phyloP scores from a whole-genome alignment of 2,888 invertebrate genomes.

The Phengaris alcon region DNA sequence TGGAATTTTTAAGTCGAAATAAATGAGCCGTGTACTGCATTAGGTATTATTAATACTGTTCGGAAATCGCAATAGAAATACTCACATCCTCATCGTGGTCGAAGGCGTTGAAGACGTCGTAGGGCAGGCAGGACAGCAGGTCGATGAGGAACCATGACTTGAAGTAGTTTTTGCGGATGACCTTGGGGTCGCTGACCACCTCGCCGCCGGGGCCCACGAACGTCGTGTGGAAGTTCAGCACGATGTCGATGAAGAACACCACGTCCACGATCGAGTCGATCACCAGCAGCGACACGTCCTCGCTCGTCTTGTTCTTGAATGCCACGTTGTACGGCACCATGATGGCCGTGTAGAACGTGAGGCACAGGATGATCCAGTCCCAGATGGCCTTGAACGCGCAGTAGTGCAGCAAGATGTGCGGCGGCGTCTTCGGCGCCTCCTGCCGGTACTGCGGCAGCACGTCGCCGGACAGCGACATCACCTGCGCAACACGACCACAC shows the following conservation, averaged over 20 bases:
- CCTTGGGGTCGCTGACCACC: conserved; percentile 99
- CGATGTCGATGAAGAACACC: conserved; percentile 99
- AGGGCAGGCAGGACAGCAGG: conserved; percentile 98
- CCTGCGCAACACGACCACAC: conserved; percentile 50
- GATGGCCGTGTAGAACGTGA: conserved; percentile 99
- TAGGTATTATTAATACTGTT: no score
- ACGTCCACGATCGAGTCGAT: conserved; percentile 99
- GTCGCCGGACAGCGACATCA: conserved; percentile 98
- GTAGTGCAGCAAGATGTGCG: conserved; percentile 99
- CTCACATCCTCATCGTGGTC: conserved; percentile 98
- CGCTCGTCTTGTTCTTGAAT: conserved; percentile 99
- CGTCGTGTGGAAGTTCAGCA: conserved; percentile 99
- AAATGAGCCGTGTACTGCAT: no score
- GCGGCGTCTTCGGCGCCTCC: conserved; percentile 99
- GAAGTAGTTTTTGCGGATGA: conserved; percentile 98
- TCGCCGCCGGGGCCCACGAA: conserved; percentile 98
- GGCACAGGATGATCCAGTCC: conserved; percentile 99
- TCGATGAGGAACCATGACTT: conserved; percentile 99
- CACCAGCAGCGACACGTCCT: conserved; percentile 95
- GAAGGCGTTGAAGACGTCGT: conserved; percentile 99
- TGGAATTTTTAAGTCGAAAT: no score
- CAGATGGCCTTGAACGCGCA: conserved; percentile 99
- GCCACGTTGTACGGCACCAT: conserved; percentile 99
- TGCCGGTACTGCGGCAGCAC: conserved; percentile 99
- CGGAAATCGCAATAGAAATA: conserved; percentile 40